Evolutionary conservation across 2,113 vertebrate genomes (phyloP).

Genomic region (Apodemus speciosus): DNA sequence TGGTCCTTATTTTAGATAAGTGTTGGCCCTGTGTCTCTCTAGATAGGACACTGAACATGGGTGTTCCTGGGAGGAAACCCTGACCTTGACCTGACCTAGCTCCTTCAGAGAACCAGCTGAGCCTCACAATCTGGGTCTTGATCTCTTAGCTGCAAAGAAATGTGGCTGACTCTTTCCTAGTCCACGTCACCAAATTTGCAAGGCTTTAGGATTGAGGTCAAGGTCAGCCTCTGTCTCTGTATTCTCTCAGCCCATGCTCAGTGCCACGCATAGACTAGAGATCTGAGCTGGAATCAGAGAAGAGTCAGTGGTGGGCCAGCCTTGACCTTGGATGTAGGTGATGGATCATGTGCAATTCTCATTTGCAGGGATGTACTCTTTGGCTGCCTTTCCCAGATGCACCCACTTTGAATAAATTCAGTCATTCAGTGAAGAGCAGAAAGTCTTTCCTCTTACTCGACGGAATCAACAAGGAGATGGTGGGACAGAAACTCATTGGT

Average conservation of each 20-base stretch:
- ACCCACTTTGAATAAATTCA: not conserved
- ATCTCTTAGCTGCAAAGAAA: not conserved
- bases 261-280: not conserved
- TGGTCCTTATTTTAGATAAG: not conserved
- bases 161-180: not conserved
- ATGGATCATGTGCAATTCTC: fast-evolving
- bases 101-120: not conserved
- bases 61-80: not conserved
- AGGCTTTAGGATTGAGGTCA: not conserved
- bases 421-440: no score
- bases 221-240: not conserved
- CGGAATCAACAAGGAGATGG: fast-evolving
- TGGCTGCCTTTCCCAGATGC: not conserved
- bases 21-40: not conserved
- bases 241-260: not conserved
- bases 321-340: not conserved
- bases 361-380: not conserved
- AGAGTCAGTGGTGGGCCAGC: not conserved
- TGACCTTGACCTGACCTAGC: not conserved
- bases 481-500: not conserved
- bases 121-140: not conserved
- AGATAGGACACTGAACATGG: not conserved
- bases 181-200: not conserved
- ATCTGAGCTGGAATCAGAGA: not conserved
- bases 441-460: not conserved